Conservation (phyloP, 2,113 vertebrate genomes). For the Semicossyphus pulcher region DNA sequence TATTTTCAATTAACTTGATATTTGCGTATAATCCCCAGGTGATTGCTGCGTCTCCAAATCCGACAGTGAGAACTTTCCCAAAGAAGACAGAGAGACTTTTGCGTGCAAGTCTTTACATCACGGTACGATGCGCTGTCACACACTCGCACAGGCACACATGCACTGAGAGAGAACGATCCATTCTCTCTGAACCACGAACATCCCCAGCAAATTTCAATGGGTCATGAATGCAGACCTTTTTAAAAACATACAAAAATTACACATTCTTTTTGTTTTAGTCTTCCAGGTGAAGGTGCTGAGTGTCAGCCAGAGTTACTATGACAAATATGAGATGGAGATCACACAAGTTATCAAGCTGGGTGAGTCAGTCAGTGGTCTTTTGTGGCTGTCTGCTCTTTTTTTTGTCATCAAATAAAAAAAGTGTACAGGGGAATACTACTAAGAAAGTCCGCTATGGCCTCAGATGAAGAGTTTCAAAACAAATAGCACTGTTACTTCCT, state of each 20-base stretch:
- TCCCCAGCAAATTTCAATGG: too few relatives aligned
- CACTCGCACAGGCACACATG: neutral
- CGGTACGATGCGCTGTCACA: conserved; percentile 53
- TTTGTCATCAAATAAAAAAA: too few relatives aligned
- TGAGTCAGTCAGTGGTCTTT: too few relatives aligned
- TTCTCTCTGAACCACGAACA: too few relatives aligned
- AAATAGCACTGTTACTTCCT: too few relatives aligned
- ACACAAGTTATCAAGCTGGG: conserved; percentile 80
- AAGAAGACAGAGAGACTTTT: conserved; percentile 42
- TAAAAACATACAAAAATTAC: neutral
- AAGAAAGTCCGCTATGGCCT: too few relatives aligned
- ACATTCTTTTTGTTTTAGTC: conserved; percentile 55
- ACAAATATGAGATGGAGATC: conserved; percentile 83
- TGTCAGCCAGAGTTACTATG: conserved; percentile 75
- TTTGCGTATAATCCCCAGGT: conserved; percentile 54
- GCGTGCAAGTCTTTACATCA: conserved; percentile 78
- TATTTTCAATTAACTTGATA: neutral
- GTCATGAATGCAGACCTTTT: too few relatives aligned
- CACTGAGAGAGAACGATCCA: too few relatives aligned
- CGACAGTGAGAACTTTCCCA: conserved; percentile 30
- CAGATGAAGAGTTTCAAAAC: too few relatives aligned
- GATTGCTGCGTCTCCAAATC: conserved; percentile 78
- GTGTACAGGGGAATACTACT: too few relatives aligned
- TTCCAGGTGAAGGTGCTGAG: conserved; percentile 76
- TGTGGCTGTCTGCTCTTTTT: neutral